These are phyloP conservation scores for Pseudorhombus dupliciocellatus DNA, from an alignment of 2,113 vertebrate species.

Conservation along the genomic window DNA sequence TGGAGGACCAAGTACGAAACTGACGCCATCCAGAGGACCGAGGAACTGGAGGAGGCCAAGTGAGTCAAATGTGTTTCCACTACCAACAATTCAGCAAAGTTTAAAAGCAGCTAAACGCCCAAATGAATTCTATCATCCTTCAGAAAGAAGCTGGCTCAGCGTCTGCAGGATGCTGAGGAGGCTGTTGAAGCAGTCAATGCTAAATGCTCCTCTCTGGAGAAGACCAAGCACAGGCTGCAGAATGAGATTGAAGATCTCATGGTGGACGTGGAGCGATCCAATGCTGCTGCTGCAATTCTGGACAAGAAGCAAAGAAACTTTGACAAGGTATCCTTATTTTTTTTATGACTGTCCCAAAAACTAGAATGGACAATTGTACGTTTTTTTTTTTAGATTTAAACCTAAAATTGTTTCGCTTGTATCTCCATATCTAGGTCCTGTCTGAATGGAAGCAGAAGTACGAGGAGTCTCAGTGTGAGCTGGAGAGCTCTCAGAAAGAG, in stretches of 20 bases:
- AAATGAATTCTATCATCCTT: not conserved
- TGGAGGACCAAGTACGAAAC: conserved; percentile 96
- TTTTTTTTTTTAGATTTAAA: too few species aligned
- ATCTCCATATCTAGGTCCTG: conserved; percentile 77
- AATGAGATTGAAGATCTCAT: conserved; percentile 93
- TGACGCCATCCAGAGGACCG: conserved; percentile 90
- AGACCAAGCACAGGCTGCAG: conserved; percentile 92
- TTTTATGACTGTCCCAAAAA: too few species aligned
- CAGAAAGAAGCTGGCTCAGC: conserved; percentile 91
- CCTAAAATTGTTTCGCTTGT: not conserved
- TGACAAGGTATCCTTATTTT: conserved; percentile 80
- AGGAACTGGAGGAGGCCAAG: conserved; percentile 95
- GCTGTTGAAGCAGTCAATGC: conserved; percentile 90
- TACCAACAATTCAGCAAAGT: not conserved
- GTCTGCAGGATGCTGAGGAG: conserved; percentile 88
- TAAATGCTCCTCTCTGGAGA: conserved; percentile 92
- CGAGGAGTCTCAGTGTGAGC: conserved; percentile 90
- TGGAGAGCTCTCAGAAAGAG: conserved; percentile 92
- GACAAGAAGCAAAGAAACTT: conserved; percentile 95
- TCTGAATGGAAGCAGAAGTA: conserved; percentile 94
- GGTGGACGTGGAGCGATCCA: conserved; percentile 87
- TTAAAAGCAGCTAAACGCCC: not conserved
- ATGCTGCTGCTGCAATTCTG: conserved; percentile 82
- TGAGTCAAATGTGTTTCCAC: conserved; percentile 40
- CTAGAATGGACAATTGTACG: too few species aligned